Evolutionary conservation across 1,140 invertebrate genomes (phyloP), one percentile per base, ranked within the genome.

Genomic region (Maniola jurtina): DNA sequence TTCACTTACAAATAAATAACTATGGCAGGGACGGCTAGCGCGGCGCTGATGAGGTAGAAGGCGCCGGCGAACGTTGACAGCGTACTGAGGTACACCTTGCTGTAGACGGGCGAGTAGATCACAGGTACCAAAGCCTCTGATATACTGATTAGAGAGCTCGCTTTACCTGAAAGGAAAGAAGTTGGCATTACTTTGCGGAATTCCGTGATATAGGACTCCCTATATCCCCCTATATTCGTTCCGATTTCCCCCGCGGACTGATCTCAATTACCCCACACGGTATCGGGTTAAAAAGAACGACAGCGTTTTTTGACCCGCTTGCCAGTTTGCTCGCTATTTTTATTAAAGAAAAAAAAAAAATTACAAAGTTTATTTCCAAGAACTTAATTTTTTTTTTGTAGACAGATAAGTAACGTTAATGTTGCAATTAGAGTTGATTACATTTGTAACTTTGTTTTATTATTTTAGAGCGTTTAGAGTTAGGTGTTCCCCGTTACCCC

Each of bases 101-200:
- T 92, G 74, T 93, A 93, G 34, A 93, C 75, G 0, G 92, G 92
- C 1, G 89, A 91, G 63, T 92, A 90, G 33, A 92, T 81, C 16
- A 92, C 90, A 6, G 91, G 91, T 0, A 92, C 91, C 52, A 93
- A 70, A 0, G 92, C 92, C 80, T 93, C 93, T 13, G 88, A 92
- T 77, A 93, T 91, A 50, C 92, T 92, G 68, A 93, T 92, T 73
- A 93, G 79, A 76, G 93, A 93, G 81, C 92, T 92, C 38, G 92
- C 91, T 88, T 93, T 93, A 66, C 92, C 93, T 90, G 91, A 50
- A 84, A 81, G 34, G 14, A 52, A 52, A 45, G 5, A 45, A 45
- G 10, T 45, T 5, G 11, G 10, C 11, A 11, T 6, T 42, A 42
- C 10, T 3, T 9, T 3, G 40, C 10, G 10, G 40, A 42, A 66